Conservation (phyloP, 37 sponge, comb jelly and placozoan genomes). For the Aplysina aerophoba region DNA sequence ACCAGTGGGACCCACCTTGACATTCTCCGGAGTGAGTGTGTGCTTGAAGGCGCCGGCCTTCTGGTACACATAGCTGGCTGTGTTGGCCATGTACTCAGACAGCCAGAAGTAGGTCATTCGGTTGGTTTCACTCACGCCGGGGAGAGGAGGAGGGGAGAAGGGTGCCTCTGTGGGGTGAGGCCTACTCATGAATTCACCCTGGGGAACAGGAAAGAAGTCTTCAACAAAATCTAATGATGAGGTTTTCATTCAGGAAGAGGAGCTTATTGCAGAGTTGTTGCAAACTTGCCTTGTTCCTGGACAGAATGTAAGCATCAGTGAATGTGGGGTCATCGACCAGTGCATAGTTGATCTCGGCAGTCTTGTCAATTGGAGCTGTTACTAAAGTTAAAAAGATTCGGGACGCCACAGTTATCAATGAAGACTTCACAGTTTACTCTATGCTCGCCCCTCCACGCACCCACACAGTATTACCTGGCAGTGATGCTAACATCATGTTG, state of each 20-base stretch:
- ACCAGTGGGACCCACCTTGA: constrained; percentile 49
- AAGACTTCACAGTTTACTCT: too few relatives aligned
- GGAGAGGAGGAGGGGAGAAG: constrained; percentile 68
- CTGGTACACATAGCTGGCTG: constrained; percentile 84
- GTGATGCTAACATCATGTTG: constrained; percentile 40
- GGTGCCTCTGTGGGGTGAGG: constrained; percentile 74
- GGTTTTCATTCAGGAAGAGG: too few relatives aligned
- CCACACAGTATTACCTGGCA: constrained; percentile 38
- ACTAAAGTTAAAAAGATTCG: constrained; percentile 33
- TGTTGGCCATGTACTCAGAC: constrained; percentile 81
- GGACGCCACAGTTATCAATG: too few relatives aligned
- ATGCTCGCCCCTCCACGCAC: too few relatives aligned
- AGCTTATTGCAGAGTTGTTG: too few relatives aligned
- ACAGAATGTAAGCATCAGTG: constrained; percentile 55
- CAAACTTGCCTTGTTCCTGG: constrained; percentile 70
- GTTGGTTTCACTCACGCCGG: constrained; percentile 40
- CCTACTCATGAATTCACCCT: constrained; percentile 79
- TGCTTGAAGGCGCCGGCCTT: constrained; percentile 61
- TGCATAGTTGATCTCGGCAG: constrained; percentile 68
- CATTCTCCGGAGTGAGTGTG: constrained; percentile 46
- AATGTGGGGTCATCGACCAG: constrained; percentile 66
- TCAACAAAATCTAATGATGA: too few relatives aligned
- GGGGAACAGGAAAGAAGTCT: background rate
- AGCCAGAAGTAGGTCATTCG: constrained; percentile 90
- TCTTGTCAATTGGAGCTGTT: constrained; percentile 46